Evolutionary conservation across 2,113 vertebrate genomes (phyloP).

Genomic region (Crotalus helleri): DNA sequence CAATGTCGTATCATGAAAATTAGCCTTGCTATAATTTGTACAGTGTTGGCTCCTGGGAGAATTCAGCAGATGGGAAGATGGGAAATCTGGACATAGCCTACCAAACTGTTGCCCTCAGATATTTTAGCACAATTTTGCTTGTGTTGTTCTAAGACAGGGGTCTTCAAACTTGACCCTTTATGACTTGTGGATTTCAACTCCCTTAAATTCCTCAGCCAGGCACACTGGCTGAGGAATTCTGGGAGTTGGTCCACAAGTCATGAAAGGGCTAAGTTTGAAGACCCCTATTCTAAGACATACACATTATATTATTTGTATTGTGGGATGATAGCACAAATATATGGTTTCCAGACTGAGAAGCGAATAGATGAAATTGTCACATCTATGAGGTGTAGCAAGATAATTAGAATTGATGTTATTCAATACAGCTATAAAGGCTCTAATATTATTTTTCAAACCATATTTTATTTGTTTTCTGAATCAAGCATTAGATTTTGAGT

Average conservation of each 20-base stretch:
- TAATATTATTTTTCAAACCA: not conserved
- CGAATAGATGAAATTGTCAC: not conserved
- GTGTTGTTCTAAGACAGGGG: not conserved
- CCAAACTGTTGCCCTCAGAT: not conserved
- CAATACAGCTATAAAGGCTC: not conserved
- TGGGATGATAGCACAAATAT: not conserved
- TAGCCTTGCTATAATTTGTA: not conserved
- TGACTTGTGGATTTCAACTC: too few relatives aligned
- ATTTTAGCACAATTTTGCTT: not conserved
- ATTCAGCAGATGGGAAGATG: not conserved
- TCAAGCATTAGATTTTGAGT: not conserved
- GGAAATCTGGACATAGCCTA: not conserved
- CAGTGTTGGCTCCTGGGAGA: not conserved
- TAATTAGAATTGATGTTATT: not conserved
- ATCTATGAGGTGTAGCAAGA: not conserved
- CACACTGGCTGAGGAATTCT: too few relatives aligned
- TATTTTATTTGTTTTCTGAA: not conserved
- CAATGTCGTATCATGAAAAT: not conserved
- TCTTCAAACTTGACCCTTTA: too few relatives aligned
- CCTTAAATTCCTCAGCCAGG: too few relatives aligned
- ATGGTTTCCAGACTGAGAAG: not conserved
- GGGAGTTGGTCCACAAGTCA: too few relatives aligned
- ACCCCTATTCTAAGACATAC: not conserved
- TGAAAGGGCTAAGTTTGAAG: too few relatives aligned
- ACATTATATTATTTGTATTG: not conserved